Evolutionary conservation across 2,888 invertebrate genomes (phyloP).

Genomic region (Agonum fuliginosum): DNA sequence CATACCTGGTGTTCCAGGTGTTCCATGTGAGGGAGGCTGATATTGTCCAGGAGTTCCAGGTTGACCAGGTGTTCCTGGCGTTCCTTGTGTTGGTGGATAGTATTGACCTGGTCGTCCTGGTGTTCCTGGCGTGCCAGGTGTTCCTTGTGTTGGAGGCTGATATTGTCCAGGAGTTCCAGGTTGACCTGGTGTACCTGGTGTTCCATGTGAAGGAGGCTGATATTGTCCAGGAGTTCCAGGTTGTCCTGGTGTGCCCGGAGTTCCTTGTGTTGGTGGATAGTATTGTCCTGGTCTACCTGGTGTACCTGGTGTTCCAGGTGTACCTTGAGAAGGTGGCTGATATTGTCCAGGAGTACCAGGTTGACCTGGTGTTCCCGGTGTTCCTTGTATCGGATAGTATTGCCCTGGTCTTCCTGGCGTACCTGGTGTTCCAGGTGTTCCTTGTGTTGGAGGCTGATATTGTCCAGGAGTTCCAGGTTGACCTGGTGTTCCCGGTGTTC

Average conservation of each 20-base stretch:
- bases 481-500: slow-evolving; percentile 61
- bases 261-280: too few relatives aligned
- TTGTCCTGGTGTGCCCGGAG: slow-evolving; percentile 74
- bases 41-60: too few relatives aligned
- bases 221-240: slow-evolving; percentile 61
- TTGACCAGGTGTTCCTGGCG: slow-evolving; percentile 54
- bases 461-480: slow-evolving; percentile 64
- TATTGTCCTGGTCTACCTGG: slow-evolving; percentile 72
- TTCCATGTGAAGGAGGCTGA: slow-evolving; percentile 49
- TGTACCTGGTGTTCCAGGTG: slow-evolving; percentile 68
- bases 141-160: slow-evolving; percentile 63
- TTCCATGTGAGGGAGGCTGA: too few relatives aligned
- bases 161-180: slow-evolving; percentile 65
- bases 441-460: slow-evolving; percentile 61
- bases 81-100: slow-evolving; percentile 62
- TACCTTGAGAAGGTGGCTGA: slow-evolving; percentile 71
- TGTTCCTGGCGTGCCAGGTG: slow-evolving; percentile 50
- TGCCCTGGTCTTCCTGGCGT: slow-evolving; percentile 66
- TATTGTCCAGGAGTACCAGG: slow-evolving; percentile 63
- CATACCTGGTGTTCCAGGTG: background rate
- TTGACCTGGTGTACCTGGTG: slow-evolving; percentile 70
- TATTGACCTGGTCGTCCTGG: slow-evolving; percentile 60
- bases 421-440: slow-evolving; percentile 61
- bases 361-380: slow-evolving; percentile 62
- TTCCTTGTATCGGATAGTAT: too few relatives aligned